Conservation (phyloP, 92 coral and sea anemone species). For the Umimayanthus chanpuru region DNA sequence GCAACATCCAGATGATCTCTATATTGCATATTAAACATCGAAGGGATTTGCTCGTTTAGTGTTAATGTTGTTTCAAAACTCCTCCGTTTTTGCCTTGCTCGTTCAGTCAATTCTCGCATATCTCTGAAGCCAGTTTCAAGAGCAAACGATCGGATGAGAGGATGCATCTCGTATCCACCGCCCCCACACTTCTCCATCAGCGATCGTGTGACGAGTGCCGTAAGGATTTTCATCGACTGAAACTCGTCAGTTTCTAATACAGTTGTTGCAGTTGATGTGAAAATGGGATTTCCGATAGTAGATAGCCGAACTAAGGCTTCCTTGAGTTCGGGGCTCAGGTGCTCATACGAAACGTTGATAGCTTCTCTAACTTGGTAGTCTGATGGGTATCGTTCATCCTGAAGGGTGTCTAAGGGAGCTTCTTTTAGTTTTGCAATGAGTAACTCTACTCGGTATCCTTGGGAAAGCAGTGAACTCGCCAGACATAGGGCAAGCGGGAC, state of each 20-base stretch:
- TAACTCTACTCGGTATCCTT: not conserved
- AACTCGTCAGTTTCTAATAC: not conserved
- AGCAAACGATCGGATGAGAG: not conserved
- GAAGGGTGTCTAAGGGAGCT: not conserved
- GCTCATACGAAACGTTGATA: slow-evolving; percentile 6
- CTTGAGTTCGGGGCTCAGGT: not conserved
- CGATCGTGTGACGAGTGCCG: not conserved
- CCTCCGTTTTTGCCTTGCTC: not conserved
- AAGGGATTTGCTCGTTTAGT: too few species aligned
- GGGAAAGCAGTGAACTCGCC: not conserved
- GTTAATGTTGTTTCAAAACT: too few species aligned
- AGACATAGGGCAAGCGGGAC: not conserved
- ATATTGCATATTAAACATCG: too few species aligned
- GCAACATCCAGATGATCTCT: too few species aligned
- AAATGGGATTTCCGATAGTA: not conserved
- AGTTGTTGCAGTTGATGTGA: not conserved
- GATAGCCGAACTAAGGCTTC: not conserved
- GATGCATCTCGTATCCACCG: not conserved
- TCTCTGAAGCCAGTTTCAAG: not conserved
- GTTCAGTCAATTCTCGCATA: not conserved
- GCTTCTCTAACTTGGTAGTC: slow-evolving; percentile 4
- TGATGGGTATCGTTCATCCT: not conserved
- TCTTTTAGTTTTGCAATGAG: not conserved
- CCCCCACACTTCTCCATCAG: not conserved
- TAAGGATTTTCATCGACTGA: not conserved